Evolutionary conservation across 2,888 invertebrate species (phyloP).

Genomic region (Aleiodes testaceus): DNA sequence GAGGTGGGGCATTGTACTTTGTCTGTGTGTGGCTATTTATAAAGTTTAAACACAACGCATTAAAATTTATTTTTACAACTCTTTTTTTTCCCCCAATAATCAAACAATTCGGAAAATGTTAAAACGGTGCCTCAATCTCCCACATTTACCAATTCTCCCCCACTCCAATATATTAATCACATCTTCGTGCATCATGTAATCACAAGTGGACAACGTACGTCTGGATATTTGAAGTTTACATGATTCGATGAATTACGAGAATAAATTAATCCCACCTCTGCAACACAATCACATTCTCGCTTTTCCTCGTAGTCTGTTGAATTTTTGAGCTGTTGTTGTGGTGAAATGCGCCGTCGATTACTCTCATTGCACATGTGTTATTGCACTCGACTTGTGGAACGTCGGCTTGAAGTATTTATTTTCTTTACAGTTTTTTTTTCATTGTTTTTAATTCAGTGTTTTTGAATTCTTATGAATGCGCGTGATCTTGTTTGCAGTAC

Average conservation of each 20-base stretch:
- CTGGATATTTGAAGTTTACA: neutral
- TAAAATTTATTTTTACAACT: no score
- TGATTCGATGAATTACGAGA: neutral
- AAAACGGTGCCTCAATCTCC: neutral
- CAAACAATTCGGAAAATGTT: no score
- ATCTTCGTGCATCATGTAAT: neutral
- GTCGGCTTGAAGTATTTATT: constrained; percentile 32
- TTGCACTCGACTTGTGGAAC: constrained; percentile 31
- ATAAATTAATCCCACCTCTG: neutral
- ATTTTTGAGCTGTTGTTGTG: constrained; percentile 26
- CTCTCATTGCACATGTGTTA: constrained; percentile 33
- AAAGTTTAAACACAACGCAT: no score
- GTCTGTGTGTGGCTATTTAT: no score
- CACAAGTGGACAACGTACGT: constrained; percentile 5
- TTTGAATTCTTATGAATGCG: constrained; percentile 28
- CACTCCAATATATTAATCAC: neutral
- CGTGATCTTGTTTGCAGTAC: constrained; percentile 1
- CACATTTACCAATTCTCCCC: neutral
- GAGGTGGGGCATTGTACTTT: no score
- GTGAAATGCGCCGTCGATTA: constrained; percentile 22
- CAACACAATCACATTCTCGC: constrained; percentile 12
- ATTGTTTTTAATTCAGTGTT: constrained; percentile 18
- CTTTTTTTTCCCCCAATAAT: no score
- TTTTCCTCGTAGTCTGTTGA: constrained; percentile 37
- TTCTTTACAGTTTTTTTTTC: constrained; percentile 25